Conservation (phyloP, 2,797 vertebrate genomes). For the Ateles fusciceps region DNA sequence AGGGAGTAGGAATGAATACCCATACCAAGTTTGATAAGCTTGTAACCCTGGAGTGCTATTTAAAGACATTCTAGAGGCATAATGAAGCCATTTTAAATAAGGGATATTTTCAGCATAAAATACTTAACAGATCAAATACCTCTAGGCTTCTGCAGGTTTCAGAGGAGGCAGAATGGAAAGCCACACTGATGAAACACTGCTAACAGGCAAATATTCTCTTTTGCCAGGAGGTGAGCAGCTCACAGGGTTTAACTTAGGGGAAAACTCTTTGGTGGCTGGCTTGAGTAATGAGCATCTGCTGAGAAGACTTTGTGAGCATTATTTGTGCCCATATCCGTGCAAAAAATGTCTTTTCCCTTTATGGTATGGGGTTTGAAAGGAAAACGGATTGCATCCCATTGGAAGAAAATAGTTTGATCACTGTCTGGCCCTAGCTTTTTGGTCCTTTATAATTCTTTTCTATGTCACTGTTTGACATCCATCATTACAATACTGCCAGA, state of each 20-base stretch:
- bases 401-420: conserved; percentile 74
- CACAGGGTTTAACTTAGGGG: conserved; percentile 52
- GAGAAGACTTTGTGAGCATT: conserved; percentile 73
- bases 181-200: conserved; percentile 62
- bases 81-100: conserved; percentile 74
- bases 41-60: conserved; percentile 44
- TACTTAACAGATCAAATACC: conserved; percentile 73
- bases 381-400: conserved; percentile 56
- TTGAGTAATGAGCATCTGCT: conserved; percentile 76
- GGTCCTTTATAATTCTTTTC: conserved; percentile 63
- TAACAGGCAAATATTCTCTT: conserved; percentile 72
- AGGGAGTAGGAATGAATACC: neutral
- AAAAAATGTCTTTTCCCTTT: conserved; percentile 69
- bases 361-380: conserved; percentile 67
- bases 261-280: conserved; percentile 72
- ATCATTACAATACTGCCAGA: conserved; percentile 58
- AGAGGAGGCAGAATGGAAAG: conserved; percentile 71
- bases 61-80: conserved; percentile 40
- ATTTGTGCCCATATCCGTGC: conserved; percentile 71
- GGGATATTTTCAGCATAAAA: conserved; percentile 75
- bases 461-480: conserved; percentile 73
- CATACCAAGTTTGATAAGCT: neutral
- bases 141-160: conserved; percentile 54
- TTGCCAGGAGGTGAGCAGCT: conserved; percentile 59
- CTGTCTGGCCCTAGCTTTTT: neutral